Conservation (phyloP, 2,113 vertebrate species). For the Athene cunicularia region DNA sequence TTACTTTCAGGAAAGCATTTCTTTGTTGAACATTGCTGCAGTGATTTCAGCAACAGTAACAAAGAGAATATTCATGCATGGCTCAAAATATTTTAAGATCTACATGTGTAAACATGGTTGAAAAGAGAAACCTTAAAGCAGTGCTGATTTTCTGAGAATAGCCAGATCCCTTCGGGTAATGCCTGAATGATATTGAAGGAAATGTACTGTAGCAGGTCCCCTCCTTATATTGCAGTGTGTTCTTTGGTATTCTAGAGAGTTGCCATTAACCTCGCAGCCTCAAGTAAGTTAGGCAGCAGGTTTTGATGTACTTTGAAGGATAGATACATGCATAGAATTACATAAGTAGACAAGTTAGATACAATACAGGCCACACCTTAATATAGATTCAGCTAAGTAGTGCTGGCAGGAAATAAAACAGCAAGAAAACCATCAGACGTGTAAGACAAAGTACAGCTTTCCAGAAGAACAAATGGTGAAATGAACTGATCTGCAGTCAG, state of each 20-base stretch:
- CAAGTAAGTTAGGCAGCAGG: not conserved
- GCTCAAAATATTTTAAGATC: not conserved
- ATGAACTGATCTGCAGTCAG: not conserved
- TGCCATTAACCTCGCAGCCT: not conserved
- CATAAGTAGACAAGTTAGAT: rapidly evolving
- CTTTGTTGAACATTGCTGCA: not conserved
- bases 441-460: not conserved
- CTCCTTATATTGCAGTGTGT: not conserved
- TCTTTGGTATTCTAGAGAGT: not conserved
- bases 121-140: not conserved
- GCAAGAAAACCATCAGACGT: not conserved
- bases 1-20: not conserved
- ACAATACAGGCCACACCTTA: not conserved
- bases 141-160: not conserved
- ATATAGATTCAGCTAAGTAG: not conserved
- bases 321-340: not conserved
- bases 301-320: not conserved
- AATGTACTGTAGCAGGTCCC: not conserved
- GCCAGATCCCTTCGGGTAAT: not conserved
- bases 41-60: not conserved
- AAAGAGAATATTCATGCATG: not conserved
- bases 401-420: not conserved
- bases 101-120: not conserved
- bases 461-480: not conserved
- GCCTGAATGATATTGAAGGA: not conserved